Base-by-base conservation (phyloP, 1,140 invertebrate species). In the Tachypleus tridentatus region DNA sequence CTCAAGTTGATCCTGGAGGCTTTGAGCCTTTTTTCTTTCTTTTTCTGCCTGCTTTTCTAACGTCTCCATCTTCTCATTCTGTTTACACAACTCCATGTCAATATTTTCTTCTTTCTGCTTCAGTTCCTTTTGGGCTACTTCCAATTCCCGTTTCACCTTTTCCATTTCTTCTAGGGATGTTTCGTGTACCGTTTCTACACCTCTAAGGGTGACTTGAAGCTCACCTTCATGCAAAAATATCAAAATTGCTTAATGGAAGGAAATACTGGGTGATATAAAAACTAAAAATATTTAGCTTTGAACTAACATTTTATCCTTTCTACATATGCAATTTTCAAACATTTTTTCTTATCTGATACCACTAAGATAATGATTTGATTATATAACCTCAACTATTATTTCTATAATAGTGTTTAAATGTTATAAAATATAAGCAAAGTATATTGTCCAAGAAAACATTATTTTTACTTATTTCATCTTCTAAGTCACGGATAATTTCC, bases 401-500 rank as follows among this genome's bases (percentile, higher is more conserved):
- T 29, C 0, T 29, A 29, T 29, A 29, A 29, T 29, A 29, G 29
- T 29, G 29, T 29, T 29, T 29, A 29, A 29, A 2, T 29, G 29
- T 29, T 29, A 29, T 29, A 29, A 29, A 29, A 29, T 29, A 29
- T 29, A 29, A 29, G 29, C 29, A 29, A 29, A 29, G 29, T 29
- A 29, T 29, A 29, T 29, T 29, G 29, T 29, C 29, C 29, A 29
- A 29, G 29, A 29, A 29, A 29, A 29, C 9, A 10, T 5, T 5
- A 51, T 49, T 73, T 72, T 74, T 79, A 87, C 86, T 82, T 70
- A 89, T 85, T 80, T 91, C 87, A 73, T 80, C 85, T 75, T 89
- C 87, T 69, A 89, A 78, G 57, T 89, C 87, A 61, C 87, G 84
- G 2, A 89, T 83, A 83, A 88, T 86, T 70, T 83, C 87, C 70